Base-by-base conservation (phyloP, 53 echinoderm and acorn worm genomes). In the Mesocentrotus franciscanus region DNA sequence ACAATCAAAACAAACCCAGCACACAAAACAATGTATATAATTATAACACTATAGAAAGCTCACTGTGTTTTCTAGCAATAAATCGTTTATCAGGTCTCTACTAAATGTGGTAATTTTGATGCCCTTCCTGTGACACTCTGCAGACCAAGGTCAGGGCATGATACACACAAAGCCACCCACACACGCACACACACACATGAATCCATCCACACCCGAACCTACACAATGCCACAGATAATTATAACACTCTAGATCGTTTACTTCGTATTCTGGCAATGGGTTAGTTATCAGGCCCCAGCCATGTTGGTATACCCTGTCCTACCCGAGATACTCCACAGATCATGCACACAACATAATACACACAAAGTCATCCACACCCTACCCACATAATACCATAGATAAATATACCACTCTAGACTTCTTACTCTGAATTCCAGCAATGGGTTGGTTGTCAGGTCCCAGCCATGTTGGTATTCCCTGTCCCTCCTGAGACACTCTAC, bases 391-490 rank as follows among this genome's bases (percentile, higher is more conserved):
- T 16, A 5, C 79, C 16, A 79, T 18, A 39, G 79, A 79, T 35
- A 79, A 10, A 4, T 10, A 79, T 79, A 35, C 29, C 29, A 78
- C 75, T 26, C 27, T 85, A 57, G 87, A 56, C 4, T n/a, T 0
- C 83, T 79, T 61, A 93, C 93, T 93, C 1, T 93, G 93, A 60
- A 93, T 93, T 57, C 93, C 93, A 34, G 93, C 93, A 29, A 93
- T 93, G 33, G 93, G 93, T 93, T 95, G 94, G 35, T 97, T 97
- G 61, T 95, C 95, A 66, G 98, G 96, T 39, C 95, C 95, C 32
- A 98, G 83, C 98, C 98, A 98, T 61, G 97, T 96, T n/a, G 98
- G 98, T 78, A 95, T 96, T 56, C 96, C 95, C 92, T 96, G 64
- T 78, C 97, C 96, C 35, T 93, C 95, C 78, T 93, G 93, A 36